Conservation (phyloP, 2,888 invertebrate species). For the Zygogramma bicolorata region DNA sequence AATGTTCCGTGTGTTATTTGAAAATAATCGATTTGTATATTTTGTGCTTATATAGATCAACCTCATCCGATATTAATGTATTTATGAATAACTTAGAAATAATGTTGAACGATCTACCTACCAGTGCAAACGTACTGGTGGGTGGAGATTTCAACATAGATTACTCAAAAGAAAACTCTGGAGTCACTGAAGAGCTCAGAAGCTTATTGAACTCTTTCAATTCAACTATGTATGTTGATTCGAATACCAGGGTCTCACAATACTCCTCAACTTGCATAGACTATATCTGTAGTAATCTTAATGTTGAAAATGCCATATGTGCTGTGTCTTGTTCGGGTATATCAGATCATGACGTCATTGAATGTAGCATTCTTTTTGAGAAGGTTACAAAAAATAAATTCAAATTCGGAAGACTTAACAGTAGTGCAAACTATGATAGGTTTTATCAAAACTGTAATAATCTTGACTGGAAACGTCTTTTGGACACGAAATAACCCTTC, state of each 20-base stretch:
- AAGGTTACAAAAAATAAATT: not conserved
- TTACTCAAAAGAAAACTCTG: not conserved
- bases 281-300: conserved; percentile 6
- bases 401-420: not conserved
- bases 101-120: not conserved
- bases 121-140: not conserved
- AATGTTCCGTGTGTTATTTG: not conserved
- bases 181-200: not conserved
- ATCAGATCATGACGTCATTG: not conserved
- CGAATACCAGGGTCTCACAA: not conserved
- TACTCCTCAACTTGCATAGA: conserved; percentile 9
- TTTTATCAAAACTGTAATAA: not conserved
- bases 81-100: not conserved
- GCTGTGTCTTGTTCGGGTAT: not conserved
- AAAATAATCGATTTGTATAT: conserved; percentile 5
- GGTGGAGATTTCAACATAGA: not conserved
- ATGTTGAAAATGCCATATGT: not conserved
- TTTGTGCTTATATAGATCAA: conserved; percentile 3
- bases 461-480: not conserved
- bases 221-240: conserved; percentile 2
- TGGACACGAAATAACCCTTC: not conserved
- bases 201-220: conserved; percentile 8
- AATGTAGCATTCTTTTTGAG: not conserved
- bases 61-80: conserved; percentile 2
- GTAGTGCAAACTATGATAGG: not conserved